Evolutionary conservation across 2,113 vertebrate species (phyloP), one percentile per base, ranked within the genome.

Genomic region (Nannobrachium achirus): DNA sequence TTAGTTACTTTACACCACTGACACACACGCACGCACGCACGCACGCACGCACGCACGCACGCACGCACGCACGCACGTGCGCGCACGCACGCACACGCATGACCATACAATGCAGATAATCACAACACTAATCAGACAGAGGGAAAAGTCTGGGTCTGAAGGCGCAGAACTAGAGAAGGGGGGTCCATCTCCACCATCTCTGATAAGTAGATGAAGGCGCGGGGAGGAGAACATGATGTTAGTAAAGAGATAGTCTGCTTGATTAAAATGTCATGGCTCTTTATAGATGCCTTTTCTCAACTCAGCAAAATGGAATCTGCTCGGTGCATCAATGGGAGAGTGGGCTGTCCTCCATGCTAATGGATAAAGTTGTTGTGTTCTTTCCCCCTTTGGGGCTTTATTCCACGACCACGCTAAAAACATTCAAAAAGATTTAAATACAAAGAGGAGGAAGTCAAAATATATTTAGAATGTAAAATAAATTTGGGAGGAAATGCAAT

Each of bases 191-290:
- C 75, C 71, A 74, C 76, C 60, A 88, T 89, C 84, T 84, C 83
- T 81, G 88, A 90, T 90, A 88, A 90, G 87, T 69, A 91, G 87
- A 90, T 90, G 75, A 90, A 90, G 89, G 89, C 84, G 55, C 38
- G 11, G 87, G 88, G 88, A 87, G 87, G 84, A 25, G 90, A 87
- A 83, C 84, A 84, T 74, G 86, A 89, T 88, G 85, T 86, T 89
- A 87, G 84, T 78, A 75, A 33, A 81, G 69, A 89, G 88, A 91
- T 91, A 88, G 87, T 87, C 87, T 65, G 81, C 77, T 74, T 89
- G 90, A 91, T 89, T 90, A 88, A 86, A 90, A 91, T 86, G 88
- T 87, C 90, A 91, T 80, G 85, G 82, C 82, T 88, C 88, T 89
- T 90, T 89, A 90, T 86, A 89, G 87, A 89, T 87, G 88, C 86